phyloP scores from a whole-genome alignment of 2,113 vertebrate genomes.

The Paradisaea rubra region DNA sequence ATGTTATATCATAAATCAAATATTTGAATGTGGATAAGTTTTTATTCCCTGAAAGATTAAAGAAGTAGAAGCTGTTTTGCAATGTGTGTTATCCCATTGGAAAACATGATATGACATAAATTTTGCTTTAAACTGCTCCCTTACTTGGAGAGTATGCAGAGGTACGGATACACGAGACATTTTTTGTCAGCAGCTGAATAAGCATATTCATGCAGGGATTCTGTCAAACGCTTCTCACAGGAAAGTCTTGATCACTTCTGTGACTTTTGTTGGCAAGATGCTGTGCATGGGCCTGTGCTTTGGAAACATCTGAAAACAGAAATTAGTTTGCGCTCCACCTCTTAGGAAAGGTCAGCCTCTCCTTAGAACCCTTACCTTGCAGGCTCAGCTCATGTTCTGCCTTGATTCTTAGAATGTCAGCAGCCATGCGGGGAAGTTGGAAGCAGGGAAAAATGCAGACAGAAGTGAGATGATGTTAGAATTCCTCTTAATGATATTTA shows the following conservation, averaged over 20 bases:
- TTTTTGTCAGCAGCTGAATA: neutral
- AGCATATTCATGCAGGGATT: neutral
- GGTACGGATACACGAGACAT: accelerated
- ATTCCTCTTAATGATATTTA: neutral
- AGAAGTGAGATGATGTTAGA: neutral
- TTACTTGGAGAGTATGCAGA: neutral
- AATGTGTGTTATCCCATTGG: neutral
- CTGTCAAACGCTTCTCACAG: neutral
- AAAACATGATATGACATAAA: neutral
- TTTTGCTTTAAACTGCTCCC: neutral
- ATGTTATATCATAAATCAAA: neutral
- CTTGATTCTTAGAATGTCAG: neutral
- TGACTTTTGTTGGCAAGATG: neutral
- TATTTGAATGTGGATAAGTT: neutral
- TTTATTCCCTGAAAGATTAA: neutral
- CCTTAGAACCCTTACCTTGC: neutral
- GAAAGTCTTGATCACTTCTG: neutral
- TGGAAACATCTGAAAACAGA: neutral
- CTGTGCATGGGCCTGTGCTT: neutral
- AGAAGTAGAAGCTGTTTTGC: neutral
- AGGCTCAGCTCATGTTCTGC: neutral
- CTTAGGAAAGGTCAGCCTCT: neutral
- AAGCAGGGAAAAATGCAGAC: neutral
- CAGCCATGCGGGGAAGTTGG: accelerated
- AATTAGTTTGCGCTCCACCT: neutral